phyloP scores from a whole-genome alignment of 2,797 vertebrate genomes.

The Peromyscus aztecus region DNA sequence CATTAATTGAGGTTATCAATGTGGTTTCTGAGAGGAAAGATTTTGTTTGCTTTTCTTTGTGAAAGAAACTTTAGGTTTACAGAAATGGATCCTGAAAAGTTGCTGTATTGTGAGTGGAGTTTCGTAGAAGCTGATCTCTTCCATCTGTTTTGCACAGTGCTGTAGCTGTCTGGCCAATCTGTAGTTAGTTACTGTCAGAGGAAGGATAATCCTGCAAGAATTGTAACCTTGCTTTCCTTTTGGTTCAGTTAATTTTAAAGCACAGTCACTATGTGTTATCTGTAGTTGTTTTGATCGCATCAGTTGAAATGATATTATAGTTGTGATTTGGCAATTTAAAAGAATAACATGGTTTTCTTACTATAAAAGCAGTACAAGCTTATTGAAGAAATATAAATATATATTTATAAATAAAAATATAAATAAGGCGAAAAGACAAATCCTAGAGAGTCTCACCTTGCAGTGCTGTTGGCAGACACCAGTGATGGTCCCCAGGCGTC shows the following conservation, averaged over 20 bases:
- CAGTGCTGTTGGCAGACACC: background rate
- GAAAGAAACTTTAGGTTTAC: conserved; percentile 33
- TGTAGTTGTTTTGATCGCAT: conserved; percentile 54
- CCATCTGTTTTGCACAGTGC: conserved; percentile 18
- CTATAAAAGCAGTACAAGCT: background rate
- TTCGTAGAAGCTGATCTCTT: background rate
- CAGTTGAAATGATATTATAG: conserved; percentile 21
- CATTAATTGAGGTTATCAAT: conserved; percentile 15
- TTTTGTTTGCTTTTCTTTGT: conserved; percentile 62
- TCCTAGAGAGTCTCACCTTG: background rate
- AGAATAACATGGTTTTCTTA: conserved; percentile 7
- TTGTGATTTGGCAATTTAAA: conserved; percentile 58
- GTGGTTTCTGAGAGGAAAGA: conserved; percentile 12
- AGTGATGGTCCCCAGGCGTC: background rate
- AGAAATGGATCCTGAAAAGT: conserved; percentile 23
- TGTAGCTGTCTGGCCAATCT: conserved; percentile 12
- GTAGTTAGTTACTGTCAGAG: conserved; percentile 38
- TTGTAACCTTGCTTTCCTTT: conserved; percentile 51
- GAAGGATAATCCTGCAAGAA: conserved; percentile 7
- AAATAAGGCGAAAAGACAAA: background rate
- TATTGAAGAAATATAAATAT: conserved; percentile 57
- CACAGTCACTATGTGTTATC: conserved; percentile 40
- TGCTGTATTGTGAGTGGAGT: conserved; percentile 5
- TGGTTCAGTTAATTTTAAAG: conserved; percentile 58
- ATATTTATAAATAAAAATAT: no score